phyloP scores from a whole-genome alignment of 2,888 invertebrate species.

The Muscina levida region DNA sequence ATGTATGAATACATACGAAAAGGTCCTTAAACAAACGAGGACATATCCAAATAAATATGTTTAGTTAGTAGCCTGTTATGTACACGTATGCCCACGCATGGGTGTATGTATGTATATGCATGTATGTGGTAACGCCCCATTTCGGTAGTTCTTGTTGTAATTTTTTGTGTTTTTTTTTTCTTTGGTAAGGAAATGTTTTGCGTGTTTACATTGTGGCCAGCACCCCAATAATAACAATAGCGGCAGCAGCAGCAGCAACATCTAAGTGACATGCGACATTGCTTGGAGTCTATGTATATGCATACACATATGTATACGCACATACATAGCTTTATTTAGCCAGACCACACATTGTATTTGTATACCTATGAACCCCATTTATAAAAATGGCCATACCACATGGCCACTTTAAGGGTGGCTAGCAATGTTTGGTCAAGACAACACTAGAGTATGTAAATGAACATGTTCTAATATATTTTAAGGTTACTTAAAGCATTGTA shows the following conservation, averaged over 20 bases:
- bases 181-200: constrained; percentile 52
- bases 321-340: background rate
- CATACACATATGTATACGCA: background rate
- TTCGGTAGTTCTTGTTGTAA: background rate
- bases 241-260: constrained; percentile 32
- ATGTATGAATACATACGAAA: background rate
- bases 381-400: constrained; percentile 36
- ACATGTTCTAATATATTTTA: no score
- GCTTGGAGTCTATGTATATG: background rate
- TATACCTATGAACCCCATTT: constrained; percentile 9
- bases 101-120: constrained; percentile 15
- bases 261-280: constrained; percentile 58
- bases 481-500: no score
- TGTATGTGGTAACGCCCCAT: constrained; percentile 57
- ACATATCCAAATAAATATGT: background rate
- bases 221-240: constrained; percentile 42
- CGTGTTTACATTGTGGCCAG: constrained; percentile 49
- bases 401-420: constrained; percentile 26
- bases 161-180: background rate
- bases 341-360: constrained; percentile 10
- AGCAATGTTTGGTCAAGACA: background rate
- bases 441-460: no score
- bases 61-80: background rate
- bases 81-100: background rate
- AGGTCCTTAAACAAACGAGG: background rate